Base-by-base conservation (phyloP, 2,888 invertebrate species). In the Scaptomyza tumidula region DNA sequence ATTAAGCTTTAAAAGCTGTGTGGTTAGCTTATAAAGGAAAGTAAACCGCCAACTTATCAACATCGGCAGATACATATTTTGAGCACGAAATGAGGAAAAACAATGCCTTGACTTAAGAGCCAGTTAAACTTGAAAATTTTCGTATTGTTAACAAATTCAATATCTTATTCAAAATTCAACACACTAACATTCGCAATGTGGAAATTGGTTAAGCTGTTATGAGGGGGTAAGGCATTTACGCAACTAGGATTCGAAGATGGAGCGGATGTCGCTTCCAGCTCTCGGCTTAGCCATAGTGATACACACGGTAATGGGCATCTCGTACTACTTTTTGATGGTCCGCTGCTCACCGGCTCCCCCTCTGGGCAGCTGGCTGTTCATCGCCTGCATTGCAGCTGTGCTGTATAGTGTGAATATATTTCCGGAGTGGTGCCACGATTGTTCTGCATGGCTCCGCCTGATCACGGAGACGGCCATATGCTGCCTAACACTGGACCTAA, bases 351-450 rank as follows among this genome's bases (percentile, higher is more conserved):
- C 82, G 13, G 64, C 67, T 0, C 80, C 82, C 1, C 46, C 67
- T 0, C 16, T 82, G n/a, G 88, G 82, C 45, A 74, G 71, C 27
- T 82, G 88, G 82, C 65, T 88, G 16, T 82, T 88, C 29, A 48
- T 88, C 5, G 88, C 68, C 27, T 61, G 86, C 49, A 67, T 82
- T 27, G 63, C 64, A 1, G 49, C 69, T 10, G 50, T 83, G 6
- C 58, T 82, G 27, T 74, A 67, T 14, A 56, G 59, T 19, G 67
- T 86, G 7, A 67, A 57, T 14, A 48, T 78, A 16, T 54, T 68
- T 13, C 82, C 78, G 11, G 41, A 52, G 9, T 62, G 71, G 53
- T 56, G 60, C 9, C 3, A 24, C 63, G 53, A 52, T 27, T 54
- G 45, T 14, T 70, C 74, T 9, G 1, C 63, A 4, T 10, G 59